Evolutionary conservation across 92 coral and sea anemone species (phyloP).

Genomic region (Siderastrea radians): DNA sequence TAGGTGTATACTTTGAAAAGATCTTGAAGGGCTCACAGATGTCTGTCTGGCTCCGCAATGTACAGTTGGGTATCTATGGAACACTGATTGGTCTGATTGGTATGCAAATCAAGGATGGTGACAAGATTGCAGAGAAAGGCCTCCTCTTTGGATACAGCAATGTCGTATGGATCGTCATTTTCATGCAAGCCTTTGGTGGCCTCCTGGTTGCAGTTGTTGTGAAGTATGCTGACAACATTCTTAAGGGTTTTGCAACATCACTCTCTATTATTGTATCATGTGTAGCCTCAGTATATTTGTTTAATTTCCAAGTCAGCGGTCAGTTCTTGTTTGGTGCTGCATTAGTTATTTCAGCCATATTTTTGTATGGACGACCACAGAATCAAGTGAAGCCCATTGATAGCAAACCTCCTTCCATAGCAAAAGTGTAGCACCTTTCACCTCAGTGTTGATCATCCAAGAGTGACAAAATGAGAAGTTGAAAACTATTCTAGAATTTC

Average conservation of each 20-base stretch:
- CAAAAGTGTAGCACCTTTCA: neutral
- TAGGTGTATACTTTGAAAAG: constrained; percentile 99
- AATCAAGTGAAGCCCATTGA: neutral
- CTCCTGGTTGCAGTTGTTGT: constrained; percentile 95
- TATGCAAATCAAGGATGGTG: constrained; percentile 94
- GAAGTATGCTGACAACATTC: constrained; percentile 98
- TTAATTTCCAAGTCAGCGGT: constrained; percentile 81
- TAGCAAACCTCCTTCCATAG: neutral
- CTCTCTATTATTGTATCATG: constrained; percentile 91
- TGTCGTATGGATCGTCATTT: constrained; percentile 89
- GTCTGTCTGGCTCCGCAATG: constrained; percentile 92
- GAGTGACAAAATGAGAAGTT: too few relatives aligned
- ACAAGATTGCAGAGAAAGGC: constrained; percentile 84
- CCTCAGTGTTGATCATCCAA: neutral
- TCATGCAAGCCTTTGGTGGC: constrained; percentile 97
- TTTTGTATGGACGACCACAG: constrained; percentile 79
- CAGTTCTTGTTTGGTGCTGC: constrained; percentile 88
- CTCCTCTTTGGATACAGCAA: constrained; percentile 85
- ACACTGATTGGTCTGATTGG: constrained; percentile 84
- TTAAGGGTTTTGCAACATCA: constrained; percentile 98
- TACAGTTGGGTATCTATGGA: constrained; percentile 90
- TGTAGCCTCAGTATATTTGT: constrained; percentile 87
- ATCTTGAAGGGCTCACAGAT: constrained; percentile 89
- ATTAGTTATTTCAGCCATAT: constrained; percentile 87
- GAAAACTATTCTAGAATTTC: too few relatives aligned